Percentiles rank a stretch among this genome's conserved stretches.
These are phyloP conservation scores for rabbit (Oryctolagus cuniculus) DNA, from an alignment of 2,113 vertebrate genomes.

Conservation along the genomic window mOryCun1.1 NC_091451.1:24917501-24918000, in stretches of 20 bases:
- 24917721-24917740: neutral
- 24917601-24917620: neutral
- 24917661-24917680: neutral
- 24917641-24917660: neutral
- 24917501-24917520: neutral
- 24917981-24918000: too few relatives aligned
- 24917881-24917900: neutral
- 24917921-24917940: too few relatives aligned
- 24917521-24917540: neutral
- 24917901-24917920: neutral
- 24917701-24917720: conserved; percentile 6
- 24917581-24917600: neutral
- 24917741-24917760: too few relatives aligned
- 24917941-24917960: too few relatives aligned
- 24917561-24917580: neutral
- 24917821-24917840: neutral
- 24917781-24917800: neutral
- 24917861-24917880: neutral
- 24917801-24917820: neutral
- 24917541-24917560: neutral
- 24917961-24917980: too few relatives aligned
- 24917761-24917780: neutral
- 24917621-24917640: neutral
- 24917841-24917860: neutral
- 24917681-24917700: neutral